Evolutionary conservation across 2,113 vertebrate species (phyloP).

Genomic region (Nyctereutes procyonoides): DNA sequence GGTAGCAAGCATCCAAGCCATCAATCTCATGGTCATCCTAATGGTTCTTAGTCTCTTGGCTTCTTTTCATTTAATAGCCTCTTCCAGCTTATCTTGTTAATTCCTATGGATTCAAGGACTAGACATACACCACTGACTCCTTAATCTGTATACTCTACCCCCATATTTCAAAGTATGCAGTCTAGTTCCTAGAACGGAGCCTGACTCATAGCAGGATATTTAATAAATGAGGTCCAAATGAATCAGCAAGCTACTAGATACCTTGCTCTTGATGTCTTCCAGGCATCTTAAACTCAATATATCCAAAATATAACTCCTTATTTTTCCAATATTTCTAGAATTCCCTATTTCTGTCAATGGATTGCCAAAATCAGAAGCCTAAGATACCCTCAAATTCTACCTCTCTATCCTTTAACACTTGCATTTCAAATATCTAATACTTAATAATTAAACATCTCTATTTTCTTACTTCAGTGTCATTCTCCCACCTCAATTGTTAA

Average conservation of each 20-base stretch:
- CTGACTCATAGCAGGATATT: background rate
- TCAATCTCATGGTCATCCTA: background rate
- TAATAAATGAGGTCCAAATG: conserved; percentile 28
- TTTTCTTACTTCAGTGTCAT: background rate
- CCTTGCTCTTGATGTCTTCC: background rate
- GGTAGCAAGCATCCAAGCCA: background rate
- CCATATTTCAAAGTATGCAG: background rate
- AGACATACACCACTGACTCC: background rate
- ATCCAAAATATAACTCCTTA: background rate
- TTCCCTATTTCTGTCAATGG: background rate
- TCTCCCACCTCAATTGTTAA: background rate
- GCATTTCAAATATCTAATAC: background rate
- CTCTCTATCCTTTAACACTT: background rate
- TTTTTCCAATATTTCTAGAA: background rate
- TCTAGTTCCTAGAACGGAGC: background rate
- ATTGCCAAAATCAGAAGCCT: background rate
- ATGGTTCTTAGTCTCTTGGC: background rate
- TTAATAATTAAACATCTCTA: background rate
- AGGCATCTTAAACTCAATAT: background rate
- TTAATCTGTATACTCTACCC: background rate
- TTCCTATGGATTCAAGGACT: background rate
- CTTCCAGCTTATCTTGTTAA: conserved; percentile 1
- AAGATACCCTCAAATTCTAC: background rate
- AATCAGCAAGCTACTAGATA: background rate
- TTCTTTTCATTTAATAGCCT: conserved; percentile 23